Evolutionary conservation across 1,140 invertebrate genomes (phyloP), one percentile per base, ranked within the genome.

Genomic region (Drosophila bifasciata): DNA sequence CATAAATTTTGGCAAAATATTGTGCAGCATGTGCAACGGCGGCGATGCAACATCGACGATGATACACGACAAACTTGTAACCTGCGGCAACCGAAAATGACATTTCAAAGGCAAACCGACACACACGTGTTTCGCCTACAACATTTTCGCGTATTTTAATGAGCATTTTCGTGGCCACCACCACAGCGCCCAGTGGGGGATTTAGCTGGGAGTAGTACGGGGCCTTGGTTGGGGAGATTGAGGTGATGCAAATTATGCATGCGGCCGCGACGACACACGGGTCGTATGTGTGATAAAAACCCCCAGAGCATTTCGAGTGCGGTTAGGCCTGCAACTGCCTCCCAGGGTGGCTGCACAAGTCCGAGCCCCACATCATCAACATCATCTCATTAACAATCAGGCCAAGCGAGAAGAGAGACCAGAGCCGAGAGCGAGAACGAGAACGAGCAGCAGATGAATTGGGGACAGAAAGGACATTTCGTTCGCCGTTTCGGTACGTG

Each of bases 231-330:
- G 41, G 36, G 36, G 16, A 52, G 48, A 9, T 21, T 44, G n/a
- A n/a, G 41, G 23, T 9, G 32, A 11, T 55, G 62, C 49, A 67
- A 66, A 84, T 84, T 79, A 84, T 85, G 81, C 80, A 85, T 66
- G 68, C 39, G 72, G 74, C 56, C 77, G 53, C 55, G 60, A 56
- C 46, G 73, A 49, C 57, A 68, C 63, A 86, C 72, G 58, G 68
- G 83, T 74, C 68, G 83, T 61, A 88, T 88, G 83, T 81, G 81
- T 66, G 83, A 88, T 81, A 69, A 70, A 81, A 81, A 66, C 53
- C 74, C 83, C 69, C 53, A 59, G 69, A 73, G 77, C 61, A 69
- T 81, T 88, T 71, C 60, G 53, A 75, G 49, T 53, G 73, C 56
- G 76, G 55, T 79, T 49, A 39, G 50, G 41, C 57, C n/a, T 17